Base-by-base conservation (phyloP, 2,888 invertebrate genomes). In the Sinohyriopsis cumingii region DNA sequence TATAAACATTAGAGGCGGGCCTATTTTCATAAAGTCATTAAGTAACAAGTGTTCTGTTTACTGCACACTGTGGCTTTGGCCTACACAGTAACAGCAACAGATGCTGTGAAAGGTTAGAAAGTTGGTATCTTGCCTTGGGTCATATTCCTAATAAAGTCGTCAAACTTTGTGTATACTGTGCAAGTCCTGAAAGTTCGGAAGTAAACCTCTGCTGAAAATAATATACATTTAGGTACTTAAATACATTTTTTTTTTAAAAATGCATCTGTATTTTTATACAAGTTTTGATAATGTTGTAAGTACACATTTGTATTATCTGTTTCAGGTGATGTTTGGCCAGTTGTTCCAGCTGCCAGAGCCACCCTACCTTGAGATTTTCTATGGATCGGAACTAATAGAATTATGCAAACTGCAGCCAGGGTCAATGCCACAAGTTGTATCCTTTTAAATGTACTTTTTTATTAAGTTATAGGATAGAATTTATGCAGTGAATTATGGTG, bases 331-430 rank as follows among this genome's bases (percentile, higher is more conserved):
- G 83, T 97, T 99, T 91, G 95, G 95, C 0, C 97, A 98, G 91
- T 89, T 99, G 71, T 98, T 99, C 85, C 94, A 95, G 86, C 93
- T 99, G 90, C 99, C 99, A 0, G 93, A 94, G 12, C 95, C 98
- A 0, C 93, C 95, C 74, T 95, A 95, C 90, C 89, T 97, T 78
- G 98, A 99, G 89, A 94, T 99, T 72, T 95, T 95, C 83, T 98
- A 98, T 82, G 98, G 98, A 0, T 95, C 98, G 0, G 94, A 98
- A 73, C 91, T 99, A 75, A 97, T 99, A 86, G 99, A 99, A 91
- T 91, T 99, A 76, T 99, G 99, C 90, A 98, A 98, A 91, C 92
- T 98, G 57, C 97, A 98, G 88, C 97, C 99, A 0, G 95, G 96
- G 0, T 96, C 97, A 0, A 95, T 99, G 95, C 99, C 99, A 0